Evolutionary conservation across 2,113 vertebrate species (phyloP), one percentile per base, ranked within the genome.

Genomic region (Clupea harengus): DNA sequence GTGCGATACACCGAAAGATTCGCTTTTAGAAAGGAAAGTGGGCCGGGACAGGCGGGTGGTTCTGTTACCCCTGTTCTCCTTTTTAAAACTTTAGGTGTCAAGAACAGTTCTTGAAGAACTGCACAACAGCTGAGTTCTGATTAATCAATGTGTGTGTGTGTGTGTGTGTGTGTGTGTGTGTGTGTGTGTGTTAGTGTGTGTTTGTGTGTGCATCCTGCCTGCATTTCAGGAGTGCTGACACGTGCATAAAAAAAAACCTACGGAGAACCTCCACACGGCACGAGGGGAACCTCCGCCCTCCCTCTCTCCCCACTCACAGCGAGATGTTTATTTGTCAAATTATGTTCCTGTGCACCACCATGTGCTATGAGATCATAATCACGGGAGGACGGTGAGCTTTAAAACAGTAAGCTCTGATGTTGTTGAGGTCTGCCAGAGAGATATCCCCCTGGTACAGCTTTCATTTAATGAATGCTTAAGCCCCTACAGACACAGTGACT

Each of bases 401-500:
- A 32, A 20, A 86, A 83, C 81, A 80, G 83, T 85, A 80, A 84
- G 52, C 45, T 25, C 25, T 64, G 39, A 64, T 83, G 52, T 64
- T 80, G 85, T 85, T 47, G 47, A 86, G 83, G 81, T 45, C 86
- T 64, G 78, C 72, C 50, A 87, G 82, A 57, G 67, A 45, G 50
- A 82, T 86, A 81, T 85, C 75, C 83, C 50, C 75, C 39, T 82
- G 91, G 87, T 86, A 83, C 87, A 89, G 88, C 83, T 92, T 87
- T 85, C 87, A 90, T 87, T 84, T 89, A 91, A 93, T 93, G 90
- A 94, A 94, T 90, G 93, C 84, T 89, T 90, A 92, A 92, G 87
- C 88, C 89, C 85, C 90, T 85, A 89, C 89, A 92, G 93, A 90
- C 89, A 91, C 90, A 87, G 84, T 89, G 87, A 89, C 91, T 89